Conservation (phyloP, 2,113 vertebrate species). For the Plestiodon gilberti region DNA sequence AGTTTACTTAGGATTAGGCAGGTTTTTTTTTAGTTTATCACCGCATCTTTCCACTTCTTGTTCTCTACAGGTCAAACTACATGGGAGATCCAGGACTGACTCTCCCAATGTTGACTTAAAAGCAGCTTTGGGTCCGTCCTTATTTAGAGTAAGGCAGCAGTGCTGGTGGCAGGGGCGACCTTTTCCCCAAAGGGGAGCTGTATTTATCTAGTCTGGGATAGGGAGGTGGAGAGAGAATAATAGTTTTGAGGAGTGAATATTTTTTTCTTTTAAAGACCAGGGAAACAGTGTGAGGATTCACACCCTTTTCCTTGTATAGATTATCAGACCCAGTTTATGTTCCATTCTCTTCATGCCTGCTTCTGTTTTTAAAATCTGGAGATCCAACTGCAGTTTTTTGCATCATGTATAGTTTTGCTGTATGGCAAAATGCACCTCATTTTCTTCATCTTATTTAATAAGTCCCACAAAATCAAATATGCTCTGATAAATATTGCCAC, state of each 20-base stretch:
- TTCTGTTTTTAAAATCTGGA: background rate
- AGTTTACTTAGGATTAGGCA: too few species aligned
- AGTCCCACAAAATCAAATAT: background rate
- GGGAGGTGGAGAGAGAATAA: too few species aligned
- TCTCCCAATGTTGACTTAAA: background rate
- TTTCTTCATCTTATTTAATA: constrained; percentile 5
- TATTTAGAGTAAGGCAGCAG: background rate
- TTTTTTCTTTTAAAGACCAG: too few species aligned
- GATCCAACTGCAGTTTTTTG: background rate
- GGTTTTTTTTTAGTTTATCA: background rate
- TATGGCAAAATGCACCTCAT: background rate
- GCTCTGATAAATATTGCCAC: too few species aligned
- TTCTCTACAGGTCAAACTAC: background rate
- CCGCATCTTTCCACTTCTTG: background rate
- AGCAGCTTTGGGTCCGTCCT: background rate
- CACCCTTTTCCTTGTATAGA: too few species aligned
- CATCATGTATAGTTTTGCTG: fast-evolving
- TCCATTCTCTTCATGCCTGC: too few species aligned
- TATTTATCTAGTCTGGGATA: too few species aligned
- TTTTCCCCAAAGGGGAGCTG: background rate
- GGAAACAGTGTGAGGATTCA: too few species aligned
- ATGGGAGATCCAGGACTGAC: background rate
- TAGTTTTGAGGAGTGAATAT: too few species aligned
- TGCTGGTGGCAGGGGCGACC: background rate
- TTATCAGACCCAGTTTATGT: too few species aligned